These are phyloP conservation scores for Himalopsyche tibetana DNA, from an alignment of 2,888 invertebrate species.

Conservation along the genomic window DNA sequence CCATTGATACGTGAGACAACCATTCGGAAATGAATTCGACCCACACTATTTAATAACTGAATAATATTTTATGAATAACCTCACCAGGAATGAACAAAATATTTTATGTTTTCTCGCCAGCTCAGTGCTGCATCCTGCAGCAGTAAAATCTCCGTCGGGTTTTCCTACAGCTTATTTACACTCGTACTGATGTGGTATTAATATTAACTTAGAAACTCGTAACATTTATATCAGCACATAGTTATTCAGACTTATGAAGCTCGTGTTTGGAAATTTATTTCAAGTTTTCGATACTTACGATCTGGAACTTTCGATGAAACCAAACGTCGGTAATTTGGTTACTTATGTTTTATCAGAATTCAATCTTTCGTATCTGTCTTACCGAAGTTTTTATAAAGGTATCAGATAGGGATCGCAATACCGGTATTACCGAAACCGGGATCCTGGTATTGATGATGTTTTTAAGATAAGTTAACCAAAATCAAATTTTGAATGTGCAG, in stretches of 20 bases:
- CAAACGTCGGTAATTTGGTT: background rate
- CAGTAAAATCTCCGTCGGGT: background rate
- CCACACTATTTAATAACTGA: too few species aligned
- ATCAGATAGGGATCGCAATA: constrained; percentile 6
- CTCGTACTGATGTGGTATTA: background rate
- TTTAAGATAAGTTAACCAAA: too few species aligned
- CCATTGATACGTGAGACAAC: too few species aligned
- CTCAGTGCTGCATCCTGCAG: background rate
- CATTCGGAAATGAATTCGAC: too few species aligned
- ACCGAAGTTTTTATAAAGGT: too few species aligned
- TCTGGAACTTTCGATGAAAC: background rate
- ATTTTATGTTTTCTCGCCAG: background rate
- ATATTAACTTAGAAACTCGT: background rate
- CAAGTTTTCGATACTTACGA: constrained; percentile 10
- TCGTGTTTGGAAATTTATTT: constrained; percentile 19
- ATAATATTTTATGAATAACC: too few species aligned
- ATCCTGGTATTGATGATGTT: background rate
- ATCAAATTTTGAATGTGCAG: too few species aligned
- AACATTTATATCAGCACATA: constrained; percentile 25
- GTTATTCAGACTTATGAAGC: background rate
- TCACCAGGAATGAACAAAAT: background rate
- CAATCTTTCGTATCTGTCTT: too few species aligned
- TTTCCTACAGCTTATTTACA: background rate
- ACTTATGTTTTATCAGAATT: constrained; percentile 1
- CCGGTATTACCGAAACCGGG: constrained; percentile 44